Conservation (phyloP, 2,888 invertebrate species). For the Tupiocoris notatus region DNA sequence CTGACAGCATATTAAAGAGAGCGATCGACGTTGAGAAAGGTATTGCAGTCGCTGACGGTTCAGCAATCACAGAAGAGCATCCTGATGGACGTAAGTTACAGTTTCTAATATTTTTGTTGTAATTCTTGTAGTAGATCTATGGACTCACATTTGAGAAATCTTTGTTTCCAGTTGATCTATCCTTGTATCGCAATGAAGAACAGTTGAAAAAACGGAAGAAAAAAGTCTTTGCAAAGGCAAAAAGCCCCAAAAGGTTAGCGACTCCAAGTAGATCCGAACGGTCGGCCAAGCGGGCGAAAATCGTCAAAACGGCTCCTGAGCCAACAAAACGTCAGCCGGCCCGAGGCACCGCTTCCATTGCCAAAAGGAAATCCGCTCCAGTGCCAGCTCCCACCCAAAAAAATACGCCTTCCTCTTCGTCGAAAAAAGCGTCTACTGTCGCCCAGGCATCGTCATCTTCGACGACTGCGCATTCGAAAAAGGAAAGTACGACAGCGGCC, state of each 20-base stretch:
- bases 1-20: conserved; percentile 77
- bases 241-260: conserved; percentile 53
- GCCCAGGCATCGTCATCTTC: conserved; percentile 14
- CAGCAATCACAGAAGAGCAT: conserved; percentile 73
- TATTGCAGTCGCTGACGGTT: conserved; percentile 58
- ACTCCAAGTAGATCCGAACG: background rate
- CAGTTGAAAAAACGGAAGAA: conserved; percentile 63
- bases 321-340: conserved; percentile 44
- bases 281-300: conserved; percentile 23
- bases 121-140: no score
- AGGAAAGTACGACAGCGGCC: conserved; percentile 49
- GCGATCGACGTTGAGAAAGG: conserved; percentile 80
- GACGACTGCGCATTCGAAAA: conserved; percentile 49
- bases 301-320: conserved; percentile 7
- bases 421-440: conserved; percentile 41
- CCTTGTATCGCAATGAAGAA: conserved; percentile 78
- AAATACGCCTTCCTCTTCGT: conserved; percentile 36
- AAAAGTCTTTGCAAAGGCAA: conserved; percentile 52
- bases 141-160: no score
- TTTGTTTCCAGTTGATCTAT: conserved; percentile 70
- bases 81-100: conserved; percentile 73
- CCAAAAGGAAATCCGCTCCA: conserved; percentile 9
- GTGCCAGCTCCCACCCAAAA: conserved; percentile 28
- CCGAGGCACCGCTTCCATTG: background rate
- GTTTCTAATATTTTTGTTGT: no score